Conservation (phyloP, 2,888 invertebrate genomes). For the Chaetogeoica ovagalla region DNA sequence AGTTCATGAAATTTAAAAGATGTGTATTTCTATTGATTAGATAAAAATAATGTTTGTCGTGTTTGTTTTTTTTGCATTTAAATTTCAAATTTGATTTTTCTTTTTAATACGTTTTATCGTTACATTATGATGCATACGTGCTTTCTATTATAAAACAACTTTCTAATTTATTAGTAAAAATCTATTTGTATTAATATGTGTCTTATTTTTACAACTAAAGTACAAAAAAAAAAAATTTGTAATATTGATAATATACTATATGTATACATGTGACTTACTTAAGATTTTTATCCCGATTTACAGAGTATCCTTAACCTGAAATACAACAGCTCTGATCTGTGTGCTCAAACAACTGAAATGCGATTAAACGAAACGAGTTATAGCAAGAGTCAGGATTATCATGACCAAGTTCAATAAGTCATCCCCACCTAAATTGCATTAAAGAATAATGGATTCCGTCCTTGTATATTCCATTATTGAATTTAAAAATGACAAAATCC, state of each 20-base stretch:
- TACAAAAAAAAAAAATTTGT: neutral
- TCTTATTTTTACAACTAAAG: too few species aligned
- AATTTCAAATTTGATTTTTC: too few species aligned
- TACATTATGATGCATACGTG: too few species aligned
- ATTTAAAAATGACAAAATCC: neutral
- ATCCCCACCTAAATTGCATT: neutral
- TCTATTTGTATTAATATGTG: too few species aligned
- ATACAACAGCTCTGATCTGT: conserved; percentile 8
- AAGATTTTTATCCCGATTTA: conserved; percentile 26
- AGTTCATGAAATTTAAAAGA: too few species aligned
- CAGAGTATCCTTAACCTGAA: conserved; percentile 8
- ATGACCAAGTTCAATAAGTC: conserved; percentile 37
- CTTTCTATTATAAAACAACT: too few species aligned
- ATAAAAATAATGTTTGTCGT: too few species aligned
- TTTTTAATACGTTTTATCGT: too few species aligned
- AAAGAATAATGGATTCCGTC: neutral
- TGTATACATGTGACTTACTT: conserved; percentile 16
- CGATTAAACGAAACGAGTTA: conserved; percentile 31
- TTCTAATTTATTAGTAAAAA: too few species aligned
- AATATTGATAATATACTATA: neutral
- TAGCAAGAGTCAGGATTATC: neutral
- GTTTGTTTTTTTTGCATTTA: too few species aligned
- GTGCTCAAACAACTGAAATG: conserved; percentile 27
- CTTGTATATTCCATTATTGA: neutral
- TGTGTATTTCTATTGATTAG: too few species aligned